Base-by-base conservation (phyloP, 2,888 invertebrate species). In the Cantharis lateralis region DNA sequence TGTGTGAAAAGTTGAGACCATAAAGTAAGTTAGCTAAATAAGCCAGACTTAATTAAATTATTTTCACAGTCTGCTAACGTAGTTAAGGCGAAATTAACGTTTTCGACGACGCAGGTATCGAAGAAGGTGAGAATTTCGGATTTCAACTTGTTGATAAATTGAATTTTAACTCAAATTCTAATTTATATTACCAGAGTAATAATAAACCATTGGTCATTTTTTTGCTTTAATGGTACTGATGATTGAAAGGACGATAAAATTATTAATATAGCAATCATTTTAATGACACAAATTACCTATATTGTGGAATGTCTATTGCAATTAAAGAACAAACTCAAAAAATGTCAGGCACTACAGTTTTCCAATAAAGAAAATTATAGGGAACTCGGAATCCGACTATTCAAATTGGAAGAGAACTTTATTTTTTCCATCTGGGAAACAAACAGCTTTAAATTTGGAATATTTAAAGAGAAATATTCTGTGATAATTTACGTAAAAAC, bases 1-100 rank as follows among this genome's bases (percentile, higher is more conserved):
- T 64, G 70, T 75, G 71, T 71, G 68, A 74, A 74, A 73, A 74
- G 70, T 68, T 24, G 16, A 48, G 16, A 64, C 74, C 28, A 64
- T 74, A 74, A 69, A 48, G 28, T 15, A 61, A 24, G 20, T 63
- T 10, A 15, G 18, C 61, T 68, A 66, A 75, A 71, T 28, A 70
- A 62, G 62, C 63, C 16, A n/a, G 26, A 68, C 48, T 62, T 66
- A 71, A 71, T 71, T 64, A 64, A 70, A n/a, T 32, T 61, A 71
- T 71, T 66, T 70, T 75, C 48, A 71, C 71, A 61, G 71, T 64
- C 71, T 71, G n/a, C 61, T 48, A 48, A 48, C 48, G 48, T 48
- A 48, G 48, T 48, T 48, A 48, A n/a, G 48, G 9, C 48, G 48
- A 48, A 7, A 48, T 48, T 48, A 48, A 48, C 5, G 13, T 48